A percentile compares a stretch with the other conserved stretches of the same genome.
phyloP scores from a whole-genome alignment of 2,113 vertebrate species.

The pig (Sus scrofa) region T2T-Sscrofa CM000826.6:20350001-20350500 shows the following conservation, averaged over 20 bases:
- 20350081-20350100: conserved; percentile 82
- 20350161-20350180: conserved; percentile 96
- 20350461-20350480: conserved; percentile 92
- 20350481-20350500: conserved; percentile 97
- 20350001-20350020: conserved; percentile 54
- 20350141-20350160: conserved; percentile 99
- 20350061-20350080: not conserved
- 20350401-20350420: conserved; percentile 22
- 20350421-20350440: not conserved
- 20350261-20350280: conserved; percentile 37
- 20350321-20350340: conserved; percentile 12
- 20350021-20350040: not conserved
- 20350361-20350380: not conserved
- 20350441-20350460: conserved; percentile 88
- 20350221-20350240: conserved; percentile 95
- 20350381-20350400: not conserved
- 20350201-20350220: conserved; percentile 96
- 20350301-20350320: conserved; percentile 3
- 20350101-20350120: conserved; percentile 99
- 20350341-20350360: not conserved
- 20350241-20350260: conserved; percentile 97
- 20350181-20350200: conserved; percentile 97
- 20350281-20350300: conserved; percentile 49
- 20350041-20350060: conserved; percentile 39
- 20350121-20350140: conserved; percentile 98